These are phyloP conservation scores for Poecilia velifera DNA, from an alignment of 2,797 vertebrate species.

Conservation along the genomic window DNA sequence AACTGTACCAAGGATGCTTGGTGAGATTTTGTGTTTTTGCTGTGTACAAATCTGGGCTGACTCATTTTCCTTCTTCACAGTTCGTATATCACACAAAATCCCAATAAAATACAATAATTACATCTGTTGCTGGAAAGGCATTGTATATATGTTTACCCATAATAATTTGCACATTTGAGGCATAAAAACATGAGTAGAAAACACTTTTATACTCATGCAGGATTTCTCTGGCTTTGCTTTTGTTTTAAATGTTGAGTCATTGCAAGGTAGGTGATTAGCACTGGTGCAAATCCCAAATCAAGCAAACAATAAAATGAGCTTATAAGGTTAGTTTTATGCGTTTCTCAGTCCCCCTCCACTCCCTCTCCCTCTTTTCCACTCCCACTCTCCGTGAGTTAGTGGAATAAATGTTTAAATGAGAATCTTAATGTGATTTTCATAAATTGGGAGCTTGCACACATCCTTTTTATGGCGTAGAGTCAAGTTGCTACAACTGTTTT, in stretches of 20 bases:
- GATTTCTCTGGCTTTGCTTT: conserved; percentile 18
- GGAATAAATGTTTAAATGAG: conserved; percentile 47
- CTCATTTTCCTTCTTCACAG: not conserved
- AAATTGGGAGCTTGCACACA: conserved; percentile 60
- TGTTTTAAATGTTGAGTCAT: conserved; percentile 36
- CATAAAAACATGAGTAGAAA: not conserved
- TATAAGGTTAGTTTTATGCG: conserved; percentile 31
- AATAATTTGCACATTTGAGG: not conserved
- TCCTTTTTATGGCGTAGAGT: conserved; percentile 53
- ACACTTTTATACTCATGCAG: not conserved
- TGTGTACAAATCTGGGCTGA: no score
- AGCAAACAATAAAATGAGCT: conserved; percentile 39
- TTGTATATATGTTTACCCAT: not conserved
- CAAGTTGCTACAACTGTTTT: conserved; percentile 24
- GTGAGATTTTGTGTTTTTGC: no score
- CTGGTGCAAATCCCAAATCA: conserved; percentile 21
- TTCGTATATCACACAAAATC: not conserved
- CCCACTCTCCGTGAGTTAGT: conserved; percentile 32
- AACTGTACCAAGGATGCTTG: no score
- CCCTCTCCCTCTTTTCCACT: conserved; percentile 33
- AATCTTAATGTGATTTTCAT: conserved; percentile 52
- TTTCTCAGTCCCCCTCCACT: conserved; percentile 5
- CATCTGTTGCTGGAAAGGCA: not conserved
- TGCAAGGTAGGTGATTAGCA: conserved; percentile 27
- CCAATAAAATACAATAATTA: not conserved